Evolutionary conservation across 2,113 vertebrate genomes (phyloP), one percentile per base, ranked within the genome.

Genomic region (Gila orcuttii): DNA sequence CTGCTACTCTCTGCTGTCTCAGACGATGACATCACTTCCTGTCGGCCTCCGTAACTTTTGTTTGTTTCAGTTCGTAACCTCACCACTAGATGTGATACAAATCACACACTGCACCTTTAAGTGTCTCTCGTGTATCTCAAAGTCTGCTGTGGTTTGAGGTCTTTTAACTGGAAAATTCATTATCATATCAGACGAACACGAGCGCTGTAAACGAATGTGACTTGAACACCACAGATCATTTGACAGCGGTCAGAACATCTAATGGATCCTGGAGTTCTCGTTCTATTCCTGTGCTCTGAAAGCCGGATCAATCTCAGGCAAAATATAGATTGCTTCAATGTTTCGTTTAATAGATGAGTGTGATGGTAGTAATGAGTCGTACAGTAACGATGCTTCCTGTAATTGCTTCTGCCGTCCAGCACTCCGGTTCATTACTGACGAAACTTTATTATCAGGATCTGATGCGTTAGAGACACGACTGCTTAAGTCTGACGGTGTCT

Each of bases 401-500:
- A 59, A 59, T 59, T 6, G 45, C 47, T 42, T n/a, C 55, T 3
- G 6, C 62, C 6, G 59, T 64, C 75, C 59, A 55, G 50, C 17
- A 6, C 52, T 55, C 15, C 17, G 52, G 52, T 71, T 71, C 62
- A 87, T 87, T 83, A 87, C 50, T 17, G 33, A 21, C 10, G 3
- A 64, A 74, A 71, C 62, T 87, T 87, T 36, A 83, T 87, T 79
- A 79, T 33, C 75, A 59, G 52, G 47, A 79, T 62, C 50, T 21
- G 55, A 21, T 6, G 19, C 17, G 7, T 55, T 55, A 6, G 15
- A 55, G 6, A 55, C 52, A 2, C 52, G 6, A 2, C 47, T 2
- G 52, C 52, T 50, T 15, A 13, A 13, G 47, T 50, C 47, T 50
- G 55, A 4, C 17, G 17, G 19, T 6, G 31, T 19, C 19, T 9